Base-by-base conservation (phyloP, 2,113 vertebrate genomes). In the Vulpes vulpes region DNA sequence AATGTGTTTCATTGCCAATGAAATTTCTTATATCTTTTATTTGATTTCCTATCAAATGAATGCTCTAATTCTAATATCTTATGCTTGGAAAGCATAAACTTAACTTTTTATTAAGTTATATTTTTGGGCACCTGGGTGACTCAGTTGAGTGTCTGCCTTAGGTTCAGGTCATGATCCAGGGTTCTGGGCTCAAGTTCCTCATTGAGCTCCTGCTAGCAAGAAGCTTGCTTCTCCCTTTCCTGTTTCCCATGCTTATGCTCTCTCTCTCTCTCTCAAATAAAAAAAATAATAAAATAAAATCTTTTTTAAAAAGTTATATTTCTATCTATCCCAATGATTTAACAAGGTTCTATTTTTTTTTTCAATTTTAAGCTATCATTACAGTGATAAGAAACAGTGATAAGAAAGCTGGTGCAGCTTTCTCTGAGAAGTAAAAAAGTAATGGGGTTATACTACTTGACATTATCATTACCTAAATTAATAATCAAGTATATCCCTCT, bases 401-500 rank as follows among this genome's bases (percentile, higher is more conserved):
- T 35, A 35, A 35, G 35, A 35, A 35, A 35, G 35, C 35, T 65
- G 23, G 11, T 49, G 10, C 9, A 11, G 0, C 10, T 92, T 85
- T 91, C 23, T 84, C 49, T 93, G n/a, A 51, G 23, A 95, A 83
- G 73, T 73, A 20, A 62, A 93, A 93, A 86, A 27, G 51, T 22
- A 17, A 83, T 38, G 4, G 5, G 2, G 8, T 20, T 30, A 8
- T 3, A 69, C 10, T 60, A 85, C 57, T 32, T 87, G 74, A 79
- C 25, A 17, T 69, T 79, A 14, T 51, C 94, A 69, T 89, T 73
- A 43, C 51, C 25, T 73, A 57, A n/a, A 86, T 43, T 87, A 96
- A 74, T 87, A 73, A 93, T 32, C 60, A 87, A 4, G 35, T 32
- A 8, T 30, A 23, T 19, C 5, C 5, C 23, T 38, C 60, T 65